Evolutionary conservation across 2,888 invertebrate species (phyloP), one percentile per base, ranked within the genome.

Genomic region (Agrilus cyanescens): DNA sequence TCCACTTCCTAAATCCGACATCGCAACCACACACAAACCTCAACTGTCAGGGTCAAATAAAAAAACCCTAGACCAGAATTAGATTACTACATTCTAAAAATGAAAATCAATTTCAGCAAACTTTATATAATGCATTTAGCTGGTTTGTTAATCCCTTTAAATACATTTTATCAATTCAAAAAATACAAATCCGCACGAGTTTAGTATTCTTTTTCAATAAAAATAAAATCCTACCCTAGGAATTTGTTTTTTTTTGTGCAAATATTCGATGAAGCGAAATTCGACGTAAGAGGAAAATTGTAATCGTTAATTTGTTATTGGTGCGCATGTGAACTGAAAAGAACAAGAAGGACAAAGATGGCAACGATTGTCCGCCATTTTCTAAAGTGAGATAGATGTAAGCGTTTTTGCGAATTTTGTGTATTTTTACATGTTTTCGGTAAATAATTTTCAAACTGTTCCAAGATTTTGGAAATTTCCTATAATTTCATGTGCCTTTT

Each of bases 1-100:
- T 68, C 79, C 80, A 72, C 81, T 82, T 71, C 81, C 82, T 74
- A 80, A 76, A 76, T 82, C 82, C 74, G 82, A 82, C 82, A 82
- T 82, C 65, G 65, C 69, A 75, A 72, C 55, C 64, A 61, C 57
- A 52, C 60, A 57, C 61, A 62, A 60, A 63, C 65, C 62, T 60
- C 62, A 52, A 61, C 61, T 59, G 56, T 57, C 56, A 60, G 62
- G 58, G 57, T 43, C 45, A 41, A 47, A 43, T 45, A 41, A 43
- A 47, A 48, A 44, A 34, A 31, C 30, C 37, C 43, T 16, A 41
- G 12, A 37, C 20, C 5, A 13, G 37, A 16, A 20, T 31, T 38
- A 29, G 30, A 25, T 29, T 38, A 29, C 30, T 31, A 16, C n/a
- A 25, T 38, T 37, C 14, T 37, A 20, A 37, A 37, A 38, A 30